Percentiles rank a stretch among this genome's conserved stretches.
These are phyloP conservation scores for Emydura subglobosa DNA, from an alignment of 2,113 vertebrate genomes.

Conservation along the genomic window DNA sequence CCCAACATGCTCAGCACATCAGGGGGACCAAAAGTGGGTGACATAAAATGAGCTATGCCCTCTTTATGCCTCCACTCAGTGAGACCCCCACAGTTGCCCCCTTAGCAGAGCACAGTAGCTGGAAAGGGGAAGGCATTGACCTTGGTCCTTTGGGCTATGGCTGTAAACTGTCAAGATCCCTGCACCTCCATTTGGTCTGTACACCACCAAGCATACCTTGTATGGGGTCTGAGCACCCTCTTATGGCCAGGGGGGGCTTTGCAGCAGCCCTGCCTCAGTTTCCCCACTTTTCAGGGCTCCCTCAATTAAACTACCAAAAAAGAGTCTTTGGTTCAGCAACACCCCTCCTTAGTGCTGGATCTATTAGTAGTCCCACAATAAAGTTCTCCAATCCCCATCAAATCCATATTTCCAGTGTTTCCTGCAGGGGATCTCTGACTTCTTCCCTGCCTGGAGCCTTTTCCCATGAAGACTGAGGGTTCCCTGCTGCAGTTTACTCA, in stretches of 20 bases:
- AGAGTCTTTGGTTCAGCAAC: too few relatives aligned
- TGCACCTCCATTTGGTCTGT: not conserved
- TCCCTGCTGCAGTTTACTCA: too few relatives aligned
- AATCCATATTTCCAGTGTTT: too few relatives aligned
- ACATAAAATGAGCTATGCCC: not conserved
- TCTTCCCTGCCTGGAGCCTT: too few relatives aligned
- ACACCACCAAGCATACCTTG: not conserved
- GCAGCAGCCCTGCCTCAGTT: not conserved
- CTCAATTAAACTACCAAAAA: not conserved
- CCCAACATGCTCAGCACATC: not conserved
- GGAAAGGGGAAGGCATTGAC: not conserved
- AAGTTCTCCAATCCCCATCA: too few relatives aligned
- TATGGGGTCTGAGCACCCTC: too few relatives aligned
- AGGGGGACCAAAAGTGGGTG: not conserved
- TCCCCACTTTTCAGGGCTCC: not conserved
- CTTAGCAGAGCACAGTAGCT: not conserved
- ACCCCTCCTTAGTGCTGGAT: too few relatives aligned
- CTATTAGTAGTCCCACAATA: too few relatives aligned
- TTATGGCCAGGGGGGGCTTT: not conserved
- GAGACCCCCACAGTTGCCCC: rapidly evolving
- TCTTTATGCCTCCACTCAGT: not conserved
- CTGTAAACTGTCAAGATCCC: not conserved
- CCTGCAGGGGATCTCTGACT: too few relatives aligned
- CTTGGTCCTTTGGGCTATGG: rapidly evolving
- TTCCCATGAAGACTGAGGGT: too few relatives aligned